Evolutionary conservation across 2,888 invertebrate species (phyloP), one percentile per base, ranked within the genome.

Genomic region (Dysmachus trigonus): DNA sequence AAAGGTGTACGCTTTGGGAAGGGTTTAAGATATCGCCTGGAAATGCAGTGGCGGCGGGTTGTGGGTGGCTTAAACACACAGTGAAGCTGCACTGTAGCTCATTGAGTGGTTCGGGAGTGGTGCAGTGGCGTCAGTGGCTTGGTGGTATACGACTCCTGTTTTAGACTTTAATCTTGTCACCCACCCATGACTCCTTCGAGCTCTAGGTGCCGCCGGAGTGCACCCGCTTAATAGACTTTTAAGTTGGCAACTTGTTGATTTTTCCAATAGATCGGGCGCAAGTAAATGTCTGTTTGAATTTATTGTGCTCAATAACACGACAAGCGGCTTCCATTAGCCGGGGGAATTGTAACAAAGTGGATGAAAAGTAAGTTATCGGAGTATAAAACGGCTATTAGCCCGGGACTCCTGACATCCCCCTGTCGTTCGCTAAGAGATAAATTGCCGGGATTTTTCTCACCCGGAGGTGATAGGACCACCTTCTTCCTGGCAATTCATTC

Each of bases 211-310:
- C 41, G 81, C n/a, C 8, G 27, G 41, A 73, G 85, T 85, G 53
- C 74, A 85, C 35, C 31, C 53, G 27, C 35, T 86, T 86, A 86
- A 85, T 86, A 86, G 86, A 86, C 86, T 86, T 86, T 86, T 84
- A 77, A 86, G 77, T 84, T 41, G 33, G 86, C 86, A 84, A 84
- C 86, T 84, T 86, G 86, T 86, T 86, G 86, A 86, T 86, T 84
- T 86, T 86, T 86, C 86, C 84, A 84, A 86, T 86, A 86, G 86
- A 84, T 35, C 77, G 71, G 82, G 41, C 72, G 72, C 84, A 84
- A 86, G 86, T 84, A 84, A 85, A 76, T 71, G 86, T 84, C 84
- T 72, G 47, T 18, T 74, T 38, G 71, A 86, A 86, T 86, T 86
- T 86, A 86, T 86, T 77, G 84, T 35, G 71, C 33, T 77, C 86